Conservation (phyloP, 2,797 vertebrate species). For the Emys orbicularis region DNA sequence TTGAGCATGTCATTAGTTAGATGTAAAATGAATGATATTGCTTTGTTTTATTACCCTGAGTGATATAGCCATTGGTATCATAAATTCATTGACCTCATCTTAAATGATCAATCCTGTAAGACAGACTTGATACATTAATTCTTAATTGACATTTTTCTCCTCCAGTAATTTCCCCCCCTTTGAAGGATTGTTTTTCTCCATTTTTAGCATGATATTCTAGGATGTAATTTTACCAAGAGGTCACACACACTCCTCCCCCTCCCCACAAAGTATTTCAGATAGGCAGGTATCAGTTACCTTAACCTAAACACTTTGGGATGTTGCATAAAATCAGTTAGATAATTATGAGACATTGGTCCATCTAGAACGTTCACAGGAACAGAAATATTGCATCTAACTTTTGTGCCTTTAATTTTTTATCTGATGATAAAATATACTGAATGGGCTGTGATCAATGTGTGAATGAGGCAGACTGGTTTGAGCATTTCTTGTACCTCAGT, state of each 20-base stretch:
- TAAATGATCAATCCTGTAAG: slow-evolving; percentile 78
- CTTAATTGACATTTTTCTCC: slow-evolving; percentile 79
- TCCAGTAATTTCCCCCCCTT: slow-evolving; percentile 72
- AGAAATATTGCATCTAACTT: slow-evolving; percentile 57
- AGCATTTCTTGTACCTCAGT: slow-evolving; percentile 48
- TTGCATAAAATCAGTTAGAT: slow-evolving; percentile 43
- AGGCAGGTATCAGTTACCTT: background rate
- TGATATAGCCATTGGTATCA: slow-evolving; percentile 80
- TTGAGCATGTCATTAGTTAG: slow-evolving; percentile 76
- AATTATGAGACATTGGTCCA: slow-evolving; percentile 44
- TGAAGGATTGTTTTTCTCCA: slow-evolving; percentile 63
- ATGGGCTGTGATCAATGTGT: slow-evolving; percentile 56
- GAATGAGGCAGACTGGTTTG: slow-evolving; percentile 29
- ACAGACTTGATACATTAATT: slow-evolving; percentile 83
- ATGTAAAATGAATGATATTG: slow-evolving; percentile 76
- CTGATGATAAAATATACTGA: slow-evolving; percentile 61
- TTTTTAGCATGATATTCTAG: slow-evolving; percentile 51
- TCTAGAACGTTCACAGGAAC: slow-evolving; percentile 30
- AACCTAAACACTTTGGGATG: background rate
- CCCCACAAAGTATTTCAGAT: background rate
- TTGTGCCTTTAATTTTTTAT: slow-evolving; percentile 63
- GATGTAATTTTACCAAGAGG: background rate
- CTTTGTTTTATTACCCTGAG: slow-evolving; percentile 77
- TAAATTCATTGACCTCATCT: slow-evolving; percentile 85
- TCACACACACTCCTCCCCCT: background rate